Base-by-base conservation (phyloP, 2,888 invertebrate species). In the Fragum sueziense region DNA sequence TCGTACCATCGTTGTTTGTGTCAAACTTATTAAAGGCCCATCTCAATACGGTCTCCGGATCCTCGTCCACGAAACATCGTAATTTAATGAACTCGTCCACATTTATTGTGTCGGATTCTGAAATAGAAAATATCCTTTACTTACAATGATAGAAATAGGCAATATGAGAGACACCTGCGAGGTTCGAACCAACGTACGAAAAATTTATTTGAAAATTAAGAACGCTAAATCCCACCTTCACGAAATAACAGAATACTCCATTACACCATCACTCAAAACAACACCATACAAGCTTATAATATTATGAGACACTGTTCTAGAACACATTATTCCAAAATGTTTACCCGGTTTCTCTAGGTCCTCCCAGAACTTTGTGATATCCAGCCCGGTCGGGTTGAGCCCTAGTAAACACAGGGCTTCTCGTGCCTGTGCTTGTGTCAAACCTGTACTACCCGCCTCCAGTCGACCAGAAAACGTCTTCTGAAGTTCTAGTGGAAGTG, bases 1-100 rank as follows among this genome's bases (percentile, higher is more conserved):
- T 81, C 2, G 75, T 75, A 6, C 81, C 81, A 52, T 81, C 75
- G n/a, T 75, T 77, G 54, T 81, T 78, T 31, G 69, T 65, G 57
- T 81, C 81, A 75, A 77, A 81, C 51, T 78, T 71, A 65, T 81
- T 77, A 31, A 81, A 81, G 4, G 77, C 81, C 81, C 81, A 81
- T 34, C 75, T 52, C n/a, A 81, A 27, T 7, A 72, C 69, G 3
- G 47, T 59, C 37, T 72, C 72, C 4, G 77, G 74, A 31, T 77
- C 77, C 22, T 75, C 70, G 25, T 81, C 69, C 11, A 67, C 51
- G 2, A 62, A 69, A 69, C 75, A 70, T 25, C 78, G 73, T 54
- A 81, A 27, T 14, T 47, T 51, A 57, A 70, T 75, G 65, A 81
- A 78, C 65, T 77, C 77, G 25, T 69, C 72, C 0, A 75, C 62